Percentiles rank a stretch among this genome's conserved stretches.
Evolutionary conservation across 2,797 vertebrate species (phyloP).

Genomic region (Pseudochaenichthys georgianus): DNA sequence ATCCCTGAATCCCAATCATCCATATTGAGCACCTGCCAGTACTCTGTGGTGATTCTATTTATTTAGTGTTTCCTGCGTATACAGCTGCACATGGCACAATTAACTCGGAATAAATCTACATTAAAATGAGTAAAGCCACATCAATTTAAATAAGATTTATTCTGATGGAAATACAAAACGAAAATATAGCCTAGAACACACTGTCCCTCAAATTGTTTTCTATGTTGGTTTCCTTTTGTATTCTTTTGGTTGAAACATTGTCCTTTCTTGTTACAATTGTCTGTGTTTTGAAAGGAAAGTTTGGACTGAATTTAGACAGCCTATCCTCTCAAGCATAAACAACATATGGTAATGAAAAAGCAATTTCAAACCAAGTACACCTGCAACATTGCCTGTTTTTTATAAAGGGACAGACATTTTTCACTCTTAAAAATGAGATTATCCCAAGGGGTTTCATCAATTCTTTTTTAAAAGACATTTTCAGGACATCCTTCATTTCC

Average conservation of each 20-base stretch:
- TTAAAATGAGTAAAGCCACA: constrained; percentile 1
- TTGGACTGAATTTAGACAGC: not conserved
- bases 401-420: not conserved
- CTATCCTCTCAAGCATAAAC: constrained; percentile 2
- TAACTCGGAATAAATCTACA: not conserved
- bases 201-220: not conserved
- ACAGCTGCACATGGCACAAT: not conserved
- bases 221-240: not conserved
- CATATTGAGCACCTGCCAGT: constrained; percentile 5
- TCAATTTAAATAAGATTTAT: not conserved
- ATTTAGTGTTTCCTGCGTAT: not conserved
- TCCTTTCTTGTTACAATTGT: not conserved
- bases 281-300: constrained; percentile 16
- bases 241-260: not conserved
- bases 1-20: not conserved
- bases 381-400: constrained; percentile 7
- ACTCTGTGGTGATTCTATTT: not conserved
- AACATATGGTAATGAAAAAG: constrained; percentile 38
- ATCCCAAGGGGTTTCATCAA: not conserved
- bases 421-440: not conserved
- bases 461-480: not conserved
- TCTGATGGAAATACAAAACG: not conserved
- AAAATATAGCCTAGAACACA: not conserved
- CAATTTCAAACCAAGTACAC: not conserved
- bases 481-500: not conserved